Percentiles rank a stretch among this genome's conserved stretches.
Conservation (phyloP, 2,113 vertebrate species). For the Pavo muticus region DNA sequence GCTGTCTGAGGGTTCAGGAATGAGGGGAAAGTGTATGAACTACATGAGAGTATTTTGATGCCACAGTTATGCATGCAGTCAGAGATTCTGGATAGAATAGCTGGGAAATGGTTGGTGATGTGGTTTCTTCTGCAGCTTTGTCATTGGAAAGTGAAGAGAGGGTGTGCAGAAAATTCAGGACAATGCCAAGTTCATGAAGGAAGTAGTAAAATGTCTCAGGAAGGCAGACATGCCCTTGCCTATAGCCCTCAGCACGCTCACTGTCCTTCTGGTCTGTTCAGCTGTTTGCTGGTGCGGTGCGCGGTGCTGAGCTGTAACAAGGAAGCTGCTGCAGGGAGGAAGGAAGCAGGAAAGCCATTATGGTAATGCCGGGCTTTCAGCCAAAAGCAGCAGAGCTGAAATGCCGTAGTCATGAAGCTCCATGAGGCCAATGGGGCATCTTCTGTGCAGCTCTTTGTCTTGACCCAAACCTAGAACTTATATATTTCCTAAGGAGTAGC, state of each 20-base stretch:
- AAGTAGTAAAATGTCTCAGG: background rate
- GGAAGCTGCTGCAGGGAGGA: background rate
- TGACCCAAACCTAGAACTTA: background rate
- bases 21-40: background rate
- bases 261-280: background rate
- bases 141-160: background rate
- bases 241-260: accelerated
- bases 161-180: background rate
- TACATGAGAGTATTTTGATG: background rate
- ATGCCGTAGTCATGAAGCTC: background rate
- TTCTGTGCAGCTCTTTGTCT: background rate
- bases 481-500: background rate
- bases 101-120: background rate
- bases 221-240: background rate
- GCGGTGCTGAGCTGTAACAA: accelerated
- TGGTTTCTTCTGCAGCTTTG: background rate
- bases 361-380: background rate
- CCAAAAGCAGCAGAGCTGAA: background rate
- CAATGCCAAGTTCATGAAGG: background rate
- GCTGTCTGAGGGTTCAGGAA: background rate
- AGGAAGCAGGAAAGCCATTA: background rate
- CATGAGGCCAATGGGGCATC: background rate
- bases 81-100: background rate
- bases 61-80: background rate
- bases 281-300: accelerated